These are phyloP conservation scores for Apoda limacodes DNA, from an alignment of 2,888 invertebrate genomes.

Conservation along the genomic window DNA sequence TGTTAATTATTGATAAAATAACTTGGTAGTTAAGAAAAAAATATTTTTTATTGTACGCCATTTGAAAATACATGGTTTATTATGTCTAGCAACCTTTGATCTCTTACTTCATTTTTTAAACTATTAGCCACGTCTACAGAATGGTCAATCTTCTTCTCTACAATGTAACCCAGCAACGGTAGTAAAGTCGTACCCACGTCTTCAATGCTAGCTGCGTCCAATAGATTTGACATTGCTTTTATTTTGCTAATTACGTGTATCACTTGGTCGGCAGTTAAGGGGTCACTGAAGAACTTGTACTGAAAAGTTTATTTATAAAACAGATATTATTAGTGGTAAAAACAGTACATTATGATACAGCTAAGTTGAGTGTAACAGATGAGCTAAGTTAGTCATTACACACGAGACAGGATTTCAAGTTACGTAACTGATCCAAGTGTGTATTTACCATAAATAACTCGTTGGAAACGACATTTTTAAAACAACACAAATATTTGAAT, in stretches of 20 bases:
- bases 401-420: too few species aligned
- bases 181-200: conserved; percentile 30
- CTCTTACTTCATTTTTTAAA: conserved; percentile 24
- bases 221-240: conserved; percentile 25
- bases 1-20: background rate
- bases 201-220: conserved; percentile 28
- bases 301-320: conserved; percentile 28
- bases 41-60: too few species aligned
- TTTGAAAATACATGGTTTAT: conserved; percentile 23
- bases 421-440: too few species aligned
- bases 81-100: conserved; percentile 24
- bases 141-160: conserved; percentile 31
- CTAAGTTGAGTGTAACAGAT: too few species aligned
- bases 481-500: too few species aligned
- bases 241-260: conserved; percentile 29
- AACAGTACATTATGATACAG: too few species aligned
- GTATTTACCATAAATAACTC: too few species aligned
- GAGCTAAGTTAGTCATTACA: too few species aligned
- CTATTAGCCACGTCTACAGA: conserved; percentile 23
- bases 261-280: conserved; percentile 34
- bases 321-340: background rate
- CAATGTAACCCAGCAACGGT: conserved; percentile 41
- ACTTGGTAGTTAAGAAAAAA: background rate
- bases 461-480: too few species aligned
- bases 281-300: conserved; percentile 45